Evolutionary conservation across 2,888 invertebrate genomes (phyloP).

Genomic region (Aspidiotus destructor): DNA sequence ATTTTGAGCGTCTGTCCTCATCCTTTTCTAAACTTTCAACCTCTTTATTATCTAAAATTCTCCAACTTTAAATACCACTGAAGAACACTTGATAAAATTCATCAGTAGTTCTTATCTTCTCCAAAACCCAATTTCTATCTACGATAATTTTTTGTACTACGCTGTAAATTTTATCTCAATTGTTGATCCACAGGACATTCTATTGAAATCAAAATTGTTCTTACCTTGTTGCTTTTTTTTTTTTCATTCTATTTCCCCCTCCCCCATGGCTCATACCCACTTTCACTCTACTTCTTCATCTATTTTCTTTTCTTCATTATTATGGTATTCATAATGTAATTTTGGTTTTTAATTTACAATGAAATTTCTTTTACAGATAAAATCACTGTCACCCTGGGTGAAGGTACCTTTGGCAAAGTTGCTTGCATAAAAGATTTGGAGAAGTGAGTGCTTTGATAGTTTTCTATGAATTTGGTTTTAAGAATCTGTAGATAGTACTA

Average conservation of each 20-base stretch:
- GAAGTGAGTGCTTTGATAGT: slow-evolving; percentile 42
- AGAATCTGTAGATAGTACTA: too few relatives aligned
- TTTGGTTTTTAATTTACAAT: slow-evolving; percentile 4
- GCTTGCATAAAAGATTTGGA: slow-evolving; percentile 95
- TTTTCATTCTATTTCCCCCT: not conserved
- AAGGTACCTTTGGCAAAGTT: slow-evolving; percentile 99
- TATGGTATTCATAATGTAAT: not conserved
- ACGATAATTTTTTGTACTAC: too few relatives aligned
- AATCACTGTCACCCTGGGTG: slow-evolving; percentile 95
- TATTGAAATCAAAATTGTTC: not conserved
- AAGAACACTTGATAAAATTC: too few relatives aligned
- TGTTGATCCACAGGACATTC: not conserved
- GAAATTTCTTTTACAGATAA: slow-evolving; percentile 74
- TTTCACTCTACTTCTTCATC: too few relatives aligned
- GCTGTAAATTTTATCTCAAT: too few relatives aligned
- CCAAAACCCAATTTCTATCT: too few relatives aligned
- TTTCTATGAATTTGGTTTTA: not conserved
- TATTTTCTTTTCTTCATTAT: not conserved
- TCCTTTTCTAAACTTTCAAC: too few relatives aligned
- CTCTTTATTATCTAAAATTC: too few relatives aligned
- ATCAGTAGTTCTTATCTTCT: too few relatives aligned
- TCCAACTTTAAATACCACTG: too few relatives aligned
- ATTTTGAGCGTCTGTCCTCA: too few relatives aligned
- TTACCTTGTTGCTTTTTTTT: not conserved
- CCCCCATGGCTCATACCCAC: not conserved